Percentiles rank a stretch among this genome's conserved stretches.
These are phyloP conservation scores for Macrobrachium nipponense DNA, from an alignment of 1,140 invertebrate species.

Conservation along the genomic window DNA sequence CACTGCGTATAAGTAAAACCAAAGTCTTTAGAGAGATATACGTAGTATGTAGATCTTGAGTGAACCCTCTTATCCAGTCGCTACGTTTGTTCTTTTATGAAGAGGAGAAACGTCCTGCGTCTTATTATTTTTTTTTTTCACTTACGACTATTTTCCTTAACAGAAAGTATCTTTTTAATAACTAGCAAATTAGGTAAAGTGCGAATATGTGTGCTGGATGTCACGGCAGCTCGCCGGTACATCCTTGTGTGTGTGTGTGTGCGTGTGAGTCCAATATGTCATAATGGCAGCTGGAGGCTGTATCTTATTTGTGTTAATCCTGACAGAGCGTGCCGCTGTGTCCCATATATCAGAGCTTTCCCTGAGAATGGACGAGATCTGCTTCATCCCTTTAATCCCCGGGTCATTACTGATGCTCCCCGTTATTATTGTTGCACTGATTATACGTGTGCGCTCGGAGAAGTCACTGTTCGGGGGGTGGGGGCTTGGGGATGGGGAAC, in stretches of 20 bases:
- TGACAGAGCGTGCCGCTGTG: constrained; percentile 25
- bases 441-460: not conserved
- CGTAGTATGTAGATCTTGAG: no score
- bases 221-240: no score
- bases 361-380: constrained; percentile 19
- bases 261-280: not conserved
- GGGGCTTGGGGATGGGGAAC: not conserved
- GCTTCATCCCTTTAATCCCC: constrained; percentile 21
- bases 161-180: no score
- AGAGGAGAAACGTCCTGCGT: no score
- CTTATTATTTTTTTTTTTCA: no score
- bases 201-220: no score
- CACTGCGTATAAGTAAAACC: no score
- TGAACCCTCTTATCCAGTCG: no score
- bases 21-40: no score
- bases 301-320: constrained; percentile 36
- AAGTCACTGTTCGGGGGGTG: not conserved
- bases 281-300: constrained; percentile 3
- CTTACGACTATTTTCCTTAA: no score
- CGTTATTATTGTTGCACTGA: constrained; percentile 26
- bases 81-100: no score
- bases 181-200: no score
- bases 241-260: not conserved
- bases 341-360: not conserved
- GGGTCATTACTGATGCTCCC: constrained; percentile 15